Evolutionary conservation across 1,140 invertebrate species (phyloP).

Genomic region (Drosophila lacteicornis): DNA sequence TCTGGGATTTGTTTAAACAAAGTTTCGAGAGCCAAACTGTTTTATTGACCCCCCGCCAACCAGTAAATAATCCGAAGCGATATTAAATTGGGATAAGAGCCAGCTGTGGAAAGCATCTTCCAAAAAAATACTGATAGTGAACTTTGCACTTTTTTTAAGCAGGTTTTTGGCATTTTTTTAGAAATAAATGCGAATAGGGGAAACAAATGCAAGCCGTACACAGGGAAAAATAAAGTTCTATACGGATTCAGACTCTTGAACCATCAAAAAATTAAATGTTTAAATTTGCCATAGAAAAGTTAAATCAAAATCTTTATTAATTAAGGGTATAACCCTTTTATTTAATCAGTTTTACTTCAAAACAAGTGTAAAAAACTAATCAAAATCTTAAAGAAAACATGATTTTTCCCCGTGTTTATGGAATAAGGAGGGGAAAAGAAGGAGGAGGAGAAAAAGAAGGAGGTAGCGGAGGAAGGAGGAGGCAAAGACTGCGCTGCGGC

Average conservation of each 20-base stretch:
- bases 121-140: slow-evolving; percentile 24
- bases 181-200: not conserved
- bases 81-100: slow-evolving; percentile 20
- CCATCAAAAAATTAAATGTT: too few relatives aligned
- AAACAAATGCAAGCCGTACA: slow-evolving; percentile 15
- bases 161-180: slow-evolving; percentile 27
- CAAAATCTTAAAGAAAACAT: slow-evolving; percentile 5
- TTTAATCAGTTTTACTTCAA: not conserved
- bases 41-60: slow-evolving; percentile 46
- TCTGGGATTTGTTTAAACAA: slow-evolving; percentile 38
- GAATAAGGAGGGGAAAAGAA: not conserved
- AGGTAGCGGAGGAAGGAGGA: not conserved
- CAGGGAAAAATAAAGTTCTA: not conserved
- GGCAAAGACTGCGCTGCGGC: slow-evolving; percentile 39
- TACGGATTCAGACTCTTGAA: not conserved
- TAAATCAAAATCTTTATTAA: too few relatives aligned
- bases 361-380: not conserved
- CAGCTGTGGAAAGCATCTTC: slow-evolving; percentile 29
- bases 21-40: slow-evolving; percentile 26
- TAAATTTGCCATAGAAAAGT: too few relatives aligned
- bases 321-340: not conserved
- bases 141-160: slow-evolving; percentile 60
- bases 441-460: slow-evolving; percentile 8
- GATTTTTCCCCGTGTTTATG: slow-evolving; percentile 8
- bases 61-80: slow-evolving; percentile 39